Evolutionary conservation across 2,888 invertebrate genomes (phyloP).

Genomic region (Lepidochrysops patricia): DNA sequence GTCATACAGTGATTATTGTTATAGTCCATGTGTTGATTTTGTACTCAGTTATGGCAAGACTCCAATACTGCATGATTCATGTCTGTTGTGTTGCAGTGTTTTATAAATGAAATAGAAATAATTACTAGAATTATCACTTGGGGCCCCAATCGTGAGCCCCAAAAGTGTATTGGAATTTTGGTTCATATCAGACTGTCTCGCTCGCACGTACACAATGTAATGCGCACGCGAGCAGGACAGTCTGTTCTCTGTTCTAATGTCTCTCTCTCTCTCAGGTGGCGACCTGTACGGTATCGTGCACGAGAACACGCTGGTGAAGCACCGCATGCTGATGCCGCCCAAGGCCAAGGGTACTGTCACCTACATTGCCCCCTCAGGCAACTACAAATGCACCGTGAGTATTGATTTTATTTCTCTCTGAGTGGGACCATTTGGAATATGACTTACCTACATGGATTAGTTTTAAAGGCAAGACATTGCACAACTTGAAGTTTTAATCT

Average conservation of each 20-base stretch:
- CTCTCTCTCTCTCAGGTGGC: conserved; percentile 91
- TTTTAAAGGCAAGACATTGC: too few relatives aligned
- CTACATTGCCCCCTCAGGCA: conserved; percentile 94
- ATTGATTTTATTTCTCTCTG: conserved; percentile 14
- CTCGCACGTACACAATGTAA: too few relatives aligned
- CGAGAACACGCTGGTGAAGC: conserved; percentile 98
- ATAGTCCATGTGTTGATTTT: too few relatives aligned
- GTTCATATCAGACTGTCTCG: too few relatives aligned
- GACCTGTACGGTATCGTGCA: conserved; percentile 97
- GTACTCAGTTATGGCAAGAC: neutral
- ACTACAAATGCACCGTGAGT: conserved; percentile 93
- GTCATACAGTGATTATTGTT: too few relatives aligned
- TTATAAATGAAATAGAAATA: too few relatives aligned
- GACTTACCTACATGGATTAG: too few relatives aligned
- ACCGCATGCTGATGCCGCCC: conserved; percentile 96
- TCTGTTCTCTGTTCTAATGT: neutral
- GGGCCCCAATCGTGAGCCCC: too few relatives aligned
- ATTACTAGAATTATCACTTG: too few relatives aligned
- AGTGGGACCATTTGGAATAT: too few relatives aligned
- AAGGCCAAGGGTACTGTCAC: conserved; percentile 96
- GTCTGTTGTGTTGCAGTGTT: neutral
- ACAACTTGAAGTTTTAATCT: too few relatives aligned
- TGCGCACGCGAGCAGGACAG: neutral
- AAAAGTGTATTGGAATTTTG: too few relatives aligned
- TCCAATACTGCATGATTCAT: neutral